These are phyloP conservation scores for Petrophora chlorosata DNA, from an alignment of 2,888 invertebrate species.

Conservation along the genomic window DNA sequence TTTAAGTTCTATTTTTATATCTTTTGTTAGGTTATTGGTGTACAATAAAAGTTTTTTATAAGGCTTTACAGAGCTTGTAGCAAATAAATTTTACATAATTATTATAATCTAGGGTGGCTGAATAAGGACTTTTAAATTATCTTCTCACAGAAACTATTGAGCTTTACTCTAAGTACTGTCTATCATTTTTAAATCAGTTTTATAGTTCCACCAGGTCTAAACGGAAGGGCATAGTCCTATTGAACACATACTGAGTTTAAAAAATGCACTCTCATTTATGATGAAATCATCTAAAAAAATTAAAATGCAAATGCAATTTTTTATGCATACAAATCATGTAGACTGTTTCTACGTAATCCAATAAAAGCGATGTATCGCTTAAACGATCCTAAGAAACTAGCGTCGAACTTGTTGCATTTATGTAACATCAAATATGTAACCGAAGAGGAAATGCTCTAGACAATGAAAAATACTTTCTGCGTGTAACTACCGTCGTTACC, in stretches of 20 bases:
- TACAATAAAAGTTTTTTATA: too few relatives aligned
- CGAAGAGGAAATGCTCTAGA: conserved; percentile 77
- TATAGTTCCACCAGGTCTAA: too few relatives aligned
- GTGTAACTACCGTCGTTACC: conserved; percentile 53
- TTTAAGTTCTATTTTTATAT: too few relatives aligned
- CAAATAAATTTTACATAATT: too few relatives aligned
- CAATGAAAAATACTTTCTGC: conserved; percentile 74
- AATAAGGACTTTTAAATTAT: too few relatives aligned
- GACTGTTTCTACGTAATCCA: conserved; percentile 24
- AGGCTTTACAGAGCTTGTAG: too few relatives aligned
- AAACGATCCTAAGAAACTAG: conserved; percentile 23
- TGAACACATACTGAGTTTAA: background rate
- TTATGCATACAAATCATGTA: background rate
- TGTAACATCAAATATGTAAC: conserved; percentile 59
- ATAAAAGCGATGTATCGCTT: conserved; percentile 7
- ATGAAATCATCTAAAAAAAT: background rate
- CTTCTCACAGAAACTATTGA: too few relatives aligned
- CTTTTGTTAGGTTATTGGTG: too few relatives aligned
- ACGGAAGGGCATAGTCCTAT: background rate
- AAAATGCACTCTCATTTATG: background rate
- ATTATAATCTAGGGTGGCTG: too few relatives aligned
- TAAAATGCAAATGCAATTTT: background rate
- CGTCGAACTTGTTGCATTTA: conserved; percentile 42
- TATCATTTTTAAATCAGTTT: too few relatives aligned
- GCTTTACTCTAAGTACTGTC: too few relatives aligned